Evolutionary conservation across 1,140 invertebrate species (phyloP).

Genomic region (Tribolium castaneum): DNA sequence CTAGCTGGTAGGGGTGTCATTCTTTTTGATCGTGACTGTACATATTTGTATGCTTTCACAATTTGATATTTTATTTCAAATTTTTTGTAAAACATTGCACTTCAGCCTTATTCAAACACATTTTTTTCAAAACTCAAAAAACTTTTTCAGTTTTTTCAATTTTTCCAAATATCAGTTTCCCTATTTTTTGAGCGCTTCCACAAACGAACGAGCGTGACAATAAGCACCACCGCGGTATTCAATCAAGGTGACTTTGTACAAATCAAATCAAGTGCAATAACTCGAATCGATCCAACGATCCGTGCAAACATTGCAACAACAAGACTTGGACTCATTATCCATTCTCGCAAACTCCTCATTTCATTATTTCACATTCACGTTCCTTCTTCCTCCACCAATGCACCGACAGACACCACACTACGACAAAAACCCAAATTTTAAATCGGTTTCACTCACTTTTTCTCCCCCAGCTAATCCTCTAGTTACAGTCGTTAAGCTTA

Average conservation of each 20-base stretch:
- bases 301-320: neutral
- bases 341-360: conserved; percentile 20
- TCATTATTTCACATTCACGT: conserved; percentile 22
- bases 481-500: conserved; percentile 44
- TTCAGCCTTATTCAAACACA: no score
- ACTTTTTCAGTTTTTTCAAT: no score
- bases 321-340: neutral
- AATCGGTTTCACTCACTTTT: conserved; percentile 24
- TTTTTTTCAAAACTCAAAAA: no score
- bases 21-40: no score
- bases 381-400: neutral
- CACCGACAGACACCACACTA: neutral
- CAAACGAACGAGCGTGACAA: neutral
- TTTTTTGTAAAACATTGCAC: no score
- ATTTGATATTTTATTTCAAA: no score
- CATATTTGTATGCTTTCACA: no score
- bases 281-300: conserved; percentile 17
- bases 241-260: conserved; percentile 2
- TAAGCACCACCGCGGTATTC: neutral
- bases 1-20: no score
- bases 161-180: no score
- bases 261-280: conserved; percentile 27
- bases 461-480: conserved; percentile 9
- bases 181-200: neutral
- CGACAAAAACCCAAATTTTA: neutral